phyloP scores from a whole-genome alignment of 2,888 invertebrate genomes.

The Eurytoma californica region DNA sequence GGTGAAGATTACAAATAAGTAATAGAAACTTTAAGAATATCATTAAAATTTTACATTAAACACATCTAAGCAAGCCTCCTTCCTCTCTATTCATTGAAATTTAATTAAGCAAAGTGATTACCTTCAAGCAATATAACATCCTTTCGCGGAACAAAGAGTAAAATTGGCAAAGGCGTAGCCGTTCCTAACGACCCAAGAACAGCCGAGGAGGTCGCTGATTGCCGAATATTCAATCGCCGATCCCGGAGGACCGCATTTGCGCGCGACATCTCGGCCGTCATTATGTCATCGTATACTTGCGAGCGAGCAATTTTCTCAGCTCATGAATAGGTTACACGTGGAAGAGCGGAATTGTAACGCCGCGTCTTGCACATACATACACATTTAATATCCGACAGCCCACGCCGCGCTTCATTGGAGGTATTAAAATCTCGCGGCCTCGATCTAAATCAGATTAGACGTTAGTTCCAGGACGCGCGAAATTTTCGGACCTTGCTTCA shows the following conservation, averaged over 20 bases:
- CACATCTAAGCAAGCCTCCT: too few species aligned
- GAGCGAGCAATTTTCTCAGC: slow-evolving; percentile 24
- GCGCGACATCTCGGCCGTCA: not conserved
- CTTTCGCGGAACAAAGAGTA: too few species aligned
- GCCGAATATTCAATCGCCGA: slow-evolving; percentile 33
- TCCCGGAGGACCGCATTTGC: not conserved
- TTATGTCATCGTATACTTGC: slow-evolving; percentile 15
- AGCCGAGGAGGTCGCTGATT: not conserved
- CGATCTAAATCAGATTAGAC: slow-evolving; percentile 40
- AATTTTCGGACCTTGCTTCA: slow-evolving; percentile 30
- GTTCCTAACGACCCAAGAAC: not conserved
- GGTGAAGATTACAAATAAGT: too few species aligned
- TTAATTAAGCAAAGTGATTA: too few species aligned
- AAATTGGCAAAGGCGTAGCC: too few species aligned
- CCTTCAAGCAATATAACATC: too few species aligned
- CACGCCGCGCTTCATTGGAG: slow-evolving; percentile 25
- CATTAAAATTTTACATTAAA: too few species aligned
- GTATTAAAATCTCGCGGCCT: slow-evolving; percentile 40
- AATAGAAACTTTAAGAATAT: too few species aligned
- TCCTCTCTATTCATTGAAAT: too few species aligned
- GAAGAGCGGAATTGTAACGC: slow-evolving; percentile 20
- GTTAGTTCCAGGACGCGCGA: slow-evolving; percentile 24
- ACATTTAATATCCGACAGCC: slow-evolving; percentile 19
- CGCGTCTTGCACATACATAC: not conserved
- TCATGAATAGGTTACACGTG: too few species aligned